Conservation (phyloP, 2,797 vertebrate species). For the Orestias chungarensis region DNA sequence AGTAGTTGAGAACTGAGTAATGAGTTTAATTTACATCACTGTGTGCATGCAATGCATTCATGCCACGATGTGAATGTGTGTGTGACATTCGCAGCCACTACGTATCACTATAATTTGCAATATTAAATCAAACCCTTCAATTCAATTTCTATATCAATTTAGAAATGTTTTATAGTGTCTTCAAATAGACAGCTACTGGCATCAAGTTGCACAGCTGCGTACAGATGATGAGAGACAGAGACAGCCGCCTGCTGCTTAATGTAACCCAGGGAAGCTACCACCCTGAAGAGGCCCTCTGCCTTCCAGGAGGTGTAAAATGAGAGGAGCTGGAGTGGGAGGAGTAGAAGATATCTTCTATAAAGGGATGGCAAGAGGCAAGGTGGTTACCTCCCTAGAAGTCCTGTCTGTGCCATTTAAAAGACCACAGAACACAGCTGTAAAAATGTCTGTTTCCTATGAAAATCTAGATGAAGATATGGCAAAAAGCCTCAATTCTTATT, state of each 20-base stretch:
- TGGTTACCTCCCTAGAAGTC: not conserved
- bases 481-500: not conserved
- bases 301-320: constrained; percentile 51
- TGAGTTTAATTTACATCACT: constrained; percentile 27
- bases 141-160: not conserved
- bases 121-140: not conserved
- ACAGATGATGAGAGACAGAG: constrained; percentile 45
- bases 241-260: constrained; percentile 44
- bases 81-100: not conserved
- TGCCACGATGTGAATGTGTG: not conserved
- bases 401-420: not conserved
- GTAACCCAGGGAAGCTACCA: constrained; percentile 35
- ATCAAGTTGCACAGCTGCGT: constrained; percentile 37
- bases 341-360: constrained; percentile 48
- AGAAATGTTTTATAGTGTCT: constrained; percentile 19
- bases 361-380: constrained; percentile 35
- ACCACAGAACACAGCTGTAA: not conserved
- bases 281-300: constrained; percentile 27
- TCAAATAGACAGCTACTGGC: constrained; percentile 43
- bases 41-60: not conserved
- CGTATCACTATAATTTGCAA: not conserved
- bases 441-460: not conserved
- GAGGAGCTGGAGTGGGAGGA: constrained; percentile 33
- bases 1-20: constrained; percentile 26
- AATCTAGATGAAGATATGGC: not conserved